Evolutionary conservation across 2,888 invertebrate genomes (phyloP).

Genomic region (Eupeodes latifasciatus): DNA sequence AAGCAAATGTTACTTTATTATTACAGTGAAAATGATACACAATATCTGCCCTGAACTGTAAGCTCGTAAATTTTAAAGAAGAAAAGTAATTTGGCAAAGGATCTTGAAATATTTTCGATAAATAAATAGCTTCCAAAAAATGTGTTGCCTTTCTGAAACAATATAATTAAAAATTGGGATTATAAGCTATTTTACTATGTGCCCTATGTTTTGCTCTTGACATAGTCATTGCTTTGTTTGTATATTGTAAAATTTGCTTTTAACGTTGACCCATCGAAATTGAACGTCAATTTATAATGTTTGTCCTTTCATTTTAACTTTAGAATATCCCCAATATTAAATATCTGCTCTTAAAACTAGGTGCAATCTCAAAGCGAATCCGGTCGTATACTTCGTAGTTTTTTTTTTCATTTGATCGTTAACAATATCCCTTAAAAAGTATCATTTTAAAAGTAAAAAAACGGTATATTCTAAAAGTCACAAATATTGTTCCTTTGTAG

Average conservation of each 20-base stretch:
- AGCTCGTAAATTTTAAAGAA: no score
- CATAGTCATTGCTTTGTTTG: background rate
- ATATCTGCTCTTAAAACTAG: background rate
- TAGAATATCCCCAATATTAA: background rate
- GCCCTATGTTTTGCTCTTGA: background rate
- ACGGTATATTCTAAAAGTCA: conserved; percentile 8
- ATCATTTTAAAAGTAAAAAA: conserved; percentile 18
- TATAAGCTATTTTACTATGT: background rate
- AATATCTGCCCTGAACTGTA: no score
- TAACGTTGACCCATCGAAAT: background rate
- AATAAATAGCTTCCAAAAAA: background rate
- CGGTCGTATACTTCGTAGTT: background rate
- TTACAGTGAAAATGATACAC: no score
- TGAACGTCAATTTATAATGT: background rate
- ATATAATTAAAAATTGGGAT: background rate
- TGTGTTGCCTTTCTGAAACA: background rate
- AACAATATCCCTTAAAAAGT: conserved; percentile 45
- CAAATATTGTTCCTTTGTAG: conserved; percentile 64
- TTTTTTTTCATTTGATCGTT: conserved; percentile 23
- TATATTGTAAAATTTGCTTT: background rate
- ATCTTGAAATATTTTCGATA: no score
- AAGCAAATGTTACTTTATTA: no score
- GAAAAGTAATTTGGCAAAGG: no score
- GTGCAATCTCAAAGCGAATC: conserved; percentile 8
- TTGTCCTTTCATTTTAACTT: background rate